Conservation (phyloP, 2,113 vertebrate genomes). For the Mesembrinibis cayennensis region DNA sequence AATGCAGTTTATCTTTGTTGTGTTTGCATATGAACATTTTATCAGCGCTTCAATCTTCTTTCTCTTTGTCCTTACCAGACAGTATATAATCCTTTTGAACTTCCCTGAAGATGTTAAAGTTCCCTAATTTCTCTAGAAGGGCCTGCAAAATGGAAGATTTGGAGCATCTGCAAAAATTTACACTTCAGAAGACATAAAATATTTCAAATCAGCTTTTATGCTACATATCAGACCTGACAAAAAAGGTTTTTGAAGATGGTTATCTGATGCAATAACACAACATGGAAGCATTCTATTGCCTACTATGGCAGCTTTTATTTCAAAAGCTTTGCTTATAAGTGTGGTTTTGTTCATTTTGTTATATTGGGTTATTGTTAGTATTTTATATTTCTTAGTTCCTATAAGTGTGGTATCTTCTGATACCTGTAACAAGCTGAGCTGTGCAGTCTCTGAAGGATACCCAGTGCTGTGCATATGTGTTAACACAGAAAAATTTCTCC, state of each 20-base stretch:
- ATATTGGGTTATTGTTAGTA: background rate
- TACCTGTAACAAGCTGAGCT: background rate
- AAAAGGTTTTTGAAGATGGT: background rate
- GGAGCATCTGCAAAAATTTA: background rate
- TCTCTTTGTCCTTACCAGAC: background rate
- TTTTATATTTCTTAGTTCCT: background rate
- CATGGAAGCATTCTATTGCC: background rate
- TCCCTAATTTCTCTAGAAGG: background rate
- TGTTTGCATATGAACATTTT: background rate
- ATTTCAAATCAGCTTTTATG: background rate
- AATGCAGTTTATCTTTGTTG: background rate
- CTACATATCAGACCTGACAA: background rate
- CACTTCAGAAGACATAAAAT: background rate
- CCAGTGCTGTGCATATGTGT: background rate
- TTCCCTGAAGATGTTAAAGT: background rate
- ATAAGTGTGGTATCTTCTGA: background rate
- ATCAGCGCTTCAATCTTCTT: background rate
- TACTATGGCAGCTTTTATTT: background rate
- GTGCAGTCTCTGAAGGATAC: background rate
- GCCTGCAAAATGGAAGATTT: background rate
- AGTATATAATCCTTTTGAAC: background rate
- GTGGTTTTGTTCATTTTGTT: background rate
- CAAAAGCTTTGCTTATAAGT: background rate
- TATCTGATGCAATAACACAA: background rate
- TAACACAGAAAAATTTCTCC: background rate